Evolutionary conservation across 35 echinoderm and acorn worm species (phyloP).

Genomic region (Diadema setosum): DNA sequence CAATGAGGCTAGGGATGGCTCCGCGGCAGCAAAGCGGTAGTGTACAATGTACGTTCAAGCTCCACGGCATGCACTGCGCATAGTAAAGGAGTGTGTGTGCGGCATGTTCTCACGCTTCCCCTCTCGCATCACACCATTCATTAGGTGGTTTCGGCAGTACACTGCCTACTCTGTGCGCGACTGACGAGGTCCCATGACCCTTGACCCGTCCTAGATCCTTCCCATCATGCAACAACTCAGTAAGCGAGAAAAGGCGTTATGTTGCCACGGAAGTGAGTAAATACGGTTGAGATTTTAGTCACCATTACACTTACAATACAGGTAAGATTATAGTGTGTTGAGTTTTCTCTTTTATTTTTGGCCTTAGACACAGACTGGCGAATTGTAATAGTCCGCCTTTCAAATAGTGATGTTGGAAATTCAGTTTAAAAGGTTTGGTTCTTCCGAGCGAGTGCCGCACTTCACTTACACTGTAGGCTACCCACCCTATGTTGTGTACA

Average conservation of each 20-base stretch:
- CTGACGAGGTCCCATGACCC: neutral
- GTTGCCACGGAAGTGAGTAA: conserved; percentile 7
- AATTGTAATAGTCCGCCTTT: neutral
- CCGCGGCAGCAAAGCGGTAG: neutral
- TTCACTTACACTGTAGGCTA: no score
- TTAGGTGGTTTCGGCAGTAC: neutral
- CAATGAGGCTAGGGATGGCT: no score
- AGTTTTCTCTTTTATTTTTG: neutral
- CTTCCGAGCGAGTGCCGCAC: neutral
- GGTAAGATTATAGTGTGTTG: neutral
- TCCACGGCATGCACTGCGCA: neutral
- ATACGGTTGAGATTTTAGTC: neutral
- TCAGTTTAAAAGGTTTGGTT: neutral
- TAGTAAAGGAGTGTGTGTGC: no score
- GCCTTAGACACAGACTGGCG: neutral
- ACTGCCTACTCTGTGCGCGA: neutral
- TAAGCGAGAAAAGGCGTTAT: neutral
- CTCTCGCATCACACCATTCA: neutral
- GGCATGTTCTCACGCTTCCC: neutral
- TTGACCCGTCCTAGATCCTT: neutral
- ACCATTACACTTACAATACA: neutral
- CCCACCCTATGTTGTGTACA: no score
- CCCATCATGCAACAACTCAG: neutral
- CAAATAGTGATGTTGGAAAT: neutral
- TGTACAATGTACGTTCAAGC: neutral